These are phyloP conservation scores for Caenorhabditis imperialis DNA, from an alignment of 2,888 invertebrate species.

Conservation along the genomic window DNA sequence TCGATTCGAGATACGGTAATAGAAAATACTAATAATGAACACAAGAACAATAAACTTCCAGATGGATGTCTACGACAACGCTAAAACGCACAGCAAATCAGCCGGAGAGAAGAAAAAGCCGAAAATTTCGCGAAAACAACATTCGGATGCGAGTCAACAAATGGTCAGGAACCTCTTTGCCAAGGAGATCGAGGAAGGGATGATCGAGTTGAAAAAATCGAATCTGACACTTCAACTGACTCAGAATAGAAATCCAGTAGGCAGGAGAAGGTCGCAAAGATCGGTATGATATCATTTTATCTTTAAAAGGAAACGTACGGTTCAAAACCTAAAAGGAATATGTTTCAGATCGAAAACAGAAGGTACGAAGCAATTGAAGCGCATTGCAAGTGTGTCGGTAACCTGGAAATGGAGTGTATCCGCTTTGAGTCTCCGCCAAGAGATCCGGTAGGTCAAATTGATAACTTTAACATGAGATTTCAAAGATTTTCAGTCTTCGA, in stretches of 20 bases:
- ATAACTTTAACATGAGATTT: neutral
- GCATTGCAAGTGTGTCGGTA: slow-evolving; percentile 69
- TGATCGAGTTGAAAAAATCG: slow-evolving; percentile 52
- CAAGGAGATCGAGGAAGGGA: slow-evolving; percentile 64
- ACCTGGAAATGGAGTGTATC: slow-evolving; percentile 69
- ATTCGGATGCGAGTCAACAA: slow-evolving; percentile 54
- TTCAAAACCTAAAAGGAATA: neutral
- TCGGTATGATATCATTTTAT: no score
- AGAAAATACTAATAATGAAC: neutral
- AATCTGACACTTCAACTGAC: slow-evolving; percentile 23
- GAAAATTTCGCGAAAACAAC: slow-evolving; percentile 62
- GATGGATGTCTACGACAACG: slow-evolving; percentile 73
- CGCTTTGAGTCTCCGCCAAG: slow-evolving; percentile 67
- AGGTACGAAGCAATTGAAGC: slow-evolving; percentile 69
- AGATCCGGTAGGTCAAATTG: slow-evolving; percentile 45
- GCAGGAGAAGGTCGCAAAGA: slow-evolving; percentile 51
- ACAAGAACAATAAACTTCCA: slow-evolving; percentile 33
- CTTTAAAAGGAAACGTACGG: no score
- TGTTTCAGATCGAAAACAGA: slow-evolving; percentile 37
- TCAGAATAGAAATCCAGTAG: slow-evolving; percentile 21
- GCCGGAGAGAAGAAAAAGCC: slow-evolving; percentile 60
- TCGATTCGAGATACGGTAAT: slow-evolving; percentile 69
- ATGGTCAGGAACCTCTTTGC: slow-evolving; percentile 62
- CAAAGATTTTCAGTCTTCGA: slow-evolving; percentile 55
- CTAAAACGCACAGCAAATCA: slow-evolving; percentile 64